These are phyloP conservation scores for Dione juno DNA, from an alignment of 2,888 invertebrate species.

Conservation along the genomic window DNA sequence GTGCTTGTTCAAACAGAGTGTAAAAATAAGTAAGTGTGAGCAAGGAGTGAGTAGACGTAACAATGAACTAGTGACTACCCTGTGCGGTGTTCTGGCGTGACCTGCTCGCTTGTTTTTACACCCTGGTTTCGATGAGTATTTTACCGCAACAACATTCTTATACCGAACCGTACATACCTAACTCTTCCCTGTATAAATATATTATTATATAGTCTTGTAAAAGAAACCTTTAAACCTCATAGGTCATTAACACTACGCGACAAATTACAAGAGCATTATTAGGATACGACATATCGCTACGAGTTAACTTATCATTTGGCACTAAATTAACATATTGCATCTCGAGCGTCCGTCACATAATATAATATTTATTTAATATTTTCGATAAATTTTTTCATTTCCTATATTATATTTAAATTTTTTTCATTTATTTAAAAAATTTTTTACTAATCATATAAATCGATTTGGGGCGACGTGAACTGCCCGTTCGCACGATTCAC, in stretches of 20 bases:
- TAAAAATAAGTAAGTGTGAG: slow-evolving; percentile 67
- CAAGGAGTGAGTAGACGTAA: slow-evolving; percentile 40
- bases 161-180: slow-evolving; percentile 80
- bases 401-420: slow-evolving; percentile 70
- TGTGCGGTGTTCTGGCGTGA: slow-evolving; percentile 41
- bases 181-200: slow-evolving; percentile 83
- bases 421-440: slow-evolving; percentile 53
- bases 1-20: slow-evolving; percentile 75
- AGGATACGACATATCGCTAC: slow-evolving; percentile 82
- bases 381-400: slow-evolving; percentile 60
- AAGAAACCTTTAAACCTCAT: slow-evolving; percentile 81
- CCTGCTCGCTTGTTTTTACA: slow-evolving; percentile 69
- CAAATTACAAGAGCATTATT: slow-evolving; percentile 82
- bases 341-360: slow-evolving; percentile 78
- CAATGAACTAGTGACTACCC: slow-evolving; percentile 40
- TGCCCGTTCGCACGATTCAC: slow-evolving; percentile 56
- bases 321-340: slow-evolving; percentile 84
- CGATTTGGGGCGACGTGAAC: slow-evolving; percentile 64
- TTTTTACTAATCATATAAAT: slow-evolving; percentile 67
- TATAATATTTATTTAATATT: slow-evolving; percentile 69
- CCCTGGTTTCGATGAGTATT: slow-evolving; percentile 80
- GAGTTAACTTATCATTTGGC: slow-evolving; percentile 84
- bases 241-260: slow-evolving; percentile 82
- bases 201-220: slow-evolving; percentile 81
- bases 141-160: slow-evolving; percentile 79